Base-by-base conservation (phyloP, 1,140 invertebrate genomes). In the silkworm (Bombyx mori) region DNA sequence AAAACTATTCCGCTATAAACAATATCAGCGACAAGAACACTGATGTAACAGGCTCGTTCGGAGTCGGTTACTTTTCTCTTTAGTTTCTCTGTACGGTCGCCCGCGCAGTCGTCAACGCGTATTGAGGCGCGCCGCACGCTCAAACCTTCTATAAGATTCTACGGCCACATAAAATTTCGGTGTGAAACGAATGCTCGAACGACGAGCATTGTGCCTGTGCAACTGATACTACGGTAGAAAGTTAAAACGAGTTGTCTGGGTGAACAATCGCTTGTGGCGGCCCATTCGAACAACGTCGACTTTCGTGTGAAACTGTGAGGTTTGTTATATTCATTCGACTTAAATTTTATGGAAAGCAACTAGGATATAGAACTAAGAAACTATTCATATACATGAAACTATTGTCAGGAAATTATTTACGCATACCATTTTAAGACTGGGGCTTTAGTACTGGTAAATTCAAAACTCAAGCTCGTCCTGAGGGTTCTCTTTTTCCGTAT, bases 1-100 rank as follows among this genome's bases (percentile, higher is more conserved):
- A 74, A 72, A 72, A 64, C 45, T 53, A 35, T 35, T 35, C 26
- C 42, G 44, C 50, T 60, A 43, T 46, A 60, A 68, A 62, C 61
- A 64, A 74, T 67, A 74, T 60, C 63, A 67, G 52, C 68, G 69
- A 77, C 59, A 65, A 74, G 66, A 77, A 63, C 69, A 72, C 75
- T 83, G 80, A 85, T 83, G 80, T 83, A 86, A 86, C 77, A 68
- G 64, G 12, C 48, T 50, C 48, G 12, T 26, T 12, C 7, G 48
- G 48, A 50, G 10, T 18, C 48, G 9, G 71, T 70, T 68, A 79
- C 79, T 80, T 86, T 83, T 81, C 82, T 86, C 75, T 82, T 63
- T 67, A 80, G 80, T 86, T 86, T 86, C 80, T 73, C 58, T 44
- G 66, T 57, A 47, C 53, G 52, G 65, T 66, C 75, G 73, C 77